Conservation (phyloP, 2,797 vertebrate species). For the Uromys caudimaculatus region DNA sequence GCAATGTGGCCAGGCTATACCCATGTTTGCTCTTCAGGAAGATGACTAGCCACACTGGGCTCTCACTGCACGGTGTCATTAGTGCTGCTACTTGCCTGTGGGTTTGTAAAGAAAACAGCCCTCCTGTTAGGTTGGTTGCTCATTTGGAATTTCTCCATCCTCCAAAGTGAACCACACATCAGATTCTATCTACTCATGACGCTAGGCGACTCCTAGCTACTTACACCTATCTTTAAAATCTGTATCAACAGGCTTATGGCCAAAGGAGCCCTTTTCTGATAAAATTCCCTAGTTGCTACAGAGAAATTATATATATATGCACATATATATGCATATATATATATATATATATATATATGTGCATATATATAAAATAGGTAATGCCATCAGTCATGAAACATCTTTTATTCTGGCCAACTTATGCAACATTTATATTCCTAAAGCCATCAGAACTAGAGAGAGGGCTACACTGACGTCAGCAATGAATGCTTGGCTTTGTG, state of each 20-base stretch:
- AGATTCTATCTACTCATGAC: neutral
- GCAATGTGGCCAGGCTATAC: neutral
- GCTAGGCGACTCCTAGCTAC: neutral
- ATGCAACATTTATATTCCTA: neutral
- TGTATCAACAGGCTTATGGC: neutral
- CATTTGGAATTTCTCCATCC: no score
- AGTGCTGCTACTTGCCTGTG: rapidly evolving
- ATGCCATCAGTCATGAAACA: neutral
- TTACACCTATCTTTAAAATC: neutral
- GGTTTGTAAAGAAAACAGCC: neutral
- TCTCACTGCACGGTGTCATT: neutral
- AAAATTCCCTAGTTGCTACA: neutral
- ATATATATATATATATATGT: no score
- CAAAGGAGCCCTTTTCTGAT: neutral
- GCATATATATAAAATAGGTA: no score
- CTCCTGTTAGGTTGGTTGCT: neutral
- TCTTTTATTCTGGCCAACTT: neutral
- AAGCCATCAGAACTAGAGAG: neutral
- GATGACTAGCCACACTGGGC: no score
- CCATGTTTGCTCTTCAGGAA: neutral
- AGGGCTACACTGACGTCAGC: neutral
- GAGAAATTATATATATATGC: neutral
- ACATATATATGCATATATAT: no score
- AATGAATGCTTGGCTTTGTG: neutral
- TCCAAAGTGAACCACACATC: neutral